A percentile compares a stretch with the other conserved stretches of the same genome.
Evolutionary conservation across 2,113 vertebrate species (phyloP).

Genomic region (Dromas ardeola): DNA sequence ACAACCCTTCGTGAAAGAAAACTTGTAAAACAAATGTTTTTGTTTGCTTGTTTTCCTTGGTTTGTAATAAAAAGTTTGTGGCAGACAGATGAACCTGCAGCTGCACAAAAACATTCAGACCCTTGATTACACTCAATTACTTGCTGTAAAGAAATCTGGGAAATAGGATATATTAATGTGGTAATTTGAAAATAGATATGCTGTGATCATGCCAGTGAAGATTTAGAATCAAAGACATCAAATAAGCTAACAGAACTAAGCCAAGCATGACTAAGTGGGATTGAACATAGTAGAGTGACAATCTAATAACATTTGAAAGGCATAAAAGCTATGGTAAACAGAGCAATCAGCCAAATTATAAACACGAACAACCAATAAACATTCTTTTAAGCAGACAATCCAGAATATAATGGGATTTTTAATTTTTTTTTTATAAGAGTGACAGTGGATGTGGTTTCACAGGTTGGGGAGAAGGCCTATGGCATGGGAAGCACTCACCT

Average conservation of each 20-base stretch:
- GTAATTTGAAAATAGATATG: conserved; percentile 12
- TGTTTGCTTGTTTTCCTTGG: not conserved
- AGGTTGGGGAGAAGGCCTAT: not conserved
- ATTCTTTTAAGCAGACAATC: not conserved
- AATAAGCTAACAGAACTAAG: not conserved
- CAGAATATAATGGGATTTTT: not conserved
- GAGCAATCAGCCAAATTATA: not conserved
- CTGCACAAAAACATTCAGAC: not conserved
- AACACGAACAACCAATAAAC: not conserved
- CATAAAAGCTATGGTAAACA: not conserved
- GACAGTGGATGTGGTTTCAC: not conserved
- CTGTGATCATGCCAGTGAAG: not conserved
- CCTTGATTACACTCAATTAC: conserved; percentile 9
- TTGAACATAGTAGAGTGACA: not conserved
- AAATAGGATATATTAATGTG: conserved; percentile 8
- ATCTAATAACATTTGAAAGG: conserved; percentile 8
- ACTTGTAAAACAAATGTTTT: not conserved
- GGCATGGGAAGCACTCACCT: not conserved
- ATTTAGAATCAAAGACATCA: conserved; percentile 9
- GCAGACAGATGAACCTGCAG: not conserved
- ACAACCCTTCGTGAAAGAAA: not conserved
- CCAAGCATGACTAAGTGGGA: not conserved
- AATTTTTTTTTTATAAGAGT: not conserved
- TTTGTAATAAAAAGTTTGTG: not conserved
- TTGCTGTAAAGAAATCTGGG: not conserved